Base-by-base conservation (phyloP, 1,140 invertebrate genomes). In the Andrena cerasifolii region DNA sequence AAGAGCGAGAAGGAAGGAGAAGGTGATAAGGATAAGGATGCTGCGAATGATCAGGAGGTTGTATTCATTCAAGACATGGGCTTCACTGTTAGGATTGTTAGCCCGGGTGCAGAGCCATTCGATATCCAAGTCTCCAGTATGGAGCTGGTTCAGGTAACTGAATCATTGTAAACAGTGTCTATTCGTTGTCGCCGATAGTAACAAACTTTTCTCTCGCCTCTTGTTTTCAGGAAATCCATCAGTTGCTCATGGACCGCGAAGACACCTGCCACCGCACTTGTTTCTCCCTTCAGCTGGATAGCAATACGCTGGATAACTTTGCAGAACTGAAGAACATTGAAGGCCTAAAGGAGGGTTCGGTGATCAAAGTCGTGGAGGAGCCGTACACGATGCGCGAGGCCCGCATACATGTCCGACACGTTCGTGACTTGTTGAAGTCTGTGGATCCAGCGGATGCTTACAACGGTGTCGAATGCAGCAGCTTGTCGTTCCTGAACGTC, bases 321-420 rank as follows among this genome's bases (percentile, higher is more conserved):
- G 97, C 98, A 12, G 99, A 99, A 92, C 91, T 99, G 31, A 99
- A 99, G 92, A 98, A 96, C 89, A 98, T 99, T 86, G 98, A 99
- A 87, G 97, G 98, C 0, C 93, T 99, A 7, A 98, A 99, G 91
- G 98, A 99, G 90, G 98, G 97, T 6, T 98, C 98, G 10, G 93
- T 98, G 40, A 98, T 99, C 65, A 98, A 98, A 93, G 96, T 97
- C 6, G 96, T 98, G 3, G 96, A 97, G 94, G 99, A 99, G 87
- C 98, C 98, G 0, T 99, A 99, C 89, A 99, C 98, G 36, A 98
- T 99, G 94, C 95, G 99, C 7, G 98, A 99, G 92, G 98, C 98
- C 1, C 94, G 98, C 56, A 99, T 99, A 89, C 99, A 99, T 91
- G 96, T 99, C 0, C 96, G 98, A 87, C 99, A 99, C 91, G 97